Base-by-base conservation (phyloP, 2,113 vertebrate species). In the Epinephelus cyanopodus region DNA sequence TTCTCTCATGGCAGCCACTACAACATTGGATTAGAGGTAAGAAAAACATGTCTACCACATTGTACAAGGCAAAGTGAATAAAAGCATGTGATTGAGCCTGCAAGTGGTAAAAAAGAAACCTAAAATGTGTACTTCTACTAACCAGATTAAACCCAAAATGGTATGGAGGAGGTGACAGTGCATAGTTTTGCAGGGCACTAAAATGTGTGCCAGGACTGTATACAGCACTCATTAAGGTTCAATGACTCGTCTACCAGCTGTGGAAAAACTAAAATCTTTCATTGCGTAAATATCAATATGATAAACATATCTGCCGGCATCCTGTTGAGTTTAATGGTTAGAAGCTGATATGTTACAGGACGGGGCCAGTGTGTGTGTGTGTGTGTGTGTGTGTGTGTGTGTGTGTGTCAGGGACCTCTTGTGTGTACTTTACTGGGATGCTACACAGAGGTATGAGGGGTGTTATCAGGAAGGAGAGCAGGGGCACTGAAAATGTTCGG, bases 231-330 rank as follows among this genome's bases (percentile, higher is more conserved):
- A 73, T 83, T 84, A 83, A 81, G 79, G 82, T 83, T 89, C 70
- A 82, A 89, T 81, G 85, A 94, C 68, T 89, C 81, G 48, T 92
- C 89, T 92, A 90, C 82, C 80, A 89, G 89, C 88, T 87, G 88
- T 77, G 90, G 84, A 88, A 68, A 89, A 92, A 88, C 77, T 63
- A 69, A 83, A 87, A 92, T 88, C 92, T 92, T 87, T 93, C 93
- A 84, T 74, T 84, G 93, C 72, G 79, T 93, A 92, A 92, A 92
- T 95, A 95, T 95, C 95, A 96, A 95, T 95, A 95, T 96, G 95
- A 96, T 96, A 95, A 95, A 95, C 91, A 86, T 90, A 91, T 95
- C 89, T 92, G 92, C 91, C 76, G 58, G 88, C 82, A 86, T 92
- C 89, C 86, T 82, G 89, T 79, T 83, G 70, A 82, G 66, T 78